Conservation (phyloP, 2,113 vertebrate species). For the Otis tarda region DNA sequence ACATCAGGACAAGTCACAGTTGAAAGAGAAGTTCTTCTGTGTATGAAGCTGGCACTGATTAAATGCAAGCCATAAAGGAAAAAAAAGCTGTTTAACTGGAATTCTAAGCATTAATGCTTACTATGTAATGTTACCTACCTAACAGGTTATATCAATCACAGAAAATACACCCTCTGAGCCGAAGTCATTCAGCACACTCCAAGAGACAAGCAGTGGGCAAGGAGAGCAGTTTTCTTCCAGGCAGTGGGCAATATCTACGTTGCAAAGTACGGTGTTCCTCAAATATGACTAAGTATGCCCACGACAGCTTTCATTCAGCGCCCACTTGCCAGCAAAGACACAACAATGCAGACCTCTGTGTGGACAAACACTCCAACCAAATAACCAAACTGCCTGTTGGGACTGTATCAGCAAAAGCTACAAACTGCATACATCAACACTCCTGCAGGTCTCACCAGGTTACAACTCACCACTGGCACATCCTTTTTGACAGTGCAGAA, state of each 20-base stretch:
- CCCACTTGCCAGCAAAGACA: not conserved
- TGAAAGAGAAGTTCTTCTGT: not conserved
- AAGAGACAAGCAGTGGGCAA: not conserved
- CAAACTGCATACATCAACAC: not conserved
- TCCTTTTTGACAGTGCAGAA: not conserved
- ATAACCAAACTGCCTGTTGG: not conserved
- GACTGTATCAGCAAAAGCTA: not conserved
- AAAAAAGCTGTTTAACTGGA: not conserved
- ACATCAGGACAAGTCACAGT: not conserved
- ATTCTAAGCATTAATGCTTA: not conserved
- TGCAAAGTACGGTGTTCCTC: not conserved
- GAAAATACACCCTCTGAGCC: not conserved
- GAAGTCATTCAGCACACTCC: not conserved
- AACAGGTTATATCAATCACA: not conserved
- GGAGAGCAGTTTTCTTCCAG: not conserved
- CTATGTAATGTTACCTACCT: not conserved
- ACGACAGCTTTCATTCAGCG: not conserved
- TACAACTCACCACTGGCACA: constrained; percentile 11
- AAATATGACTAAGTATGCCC: not conserved
- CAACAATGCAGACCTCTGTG: not conserved
- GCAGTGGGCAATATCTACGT: not conserved
- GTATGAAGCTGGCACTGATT: not conserved
- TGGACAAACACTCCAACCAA: not conserved
- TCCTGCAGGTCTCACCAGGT: not conserved
- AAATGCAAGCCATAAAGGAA: not conserved